Evolutionary conservation across 2,797 vertebrate species (phyloP).

Genomic region (Podarcis lilfordi): DNA sequence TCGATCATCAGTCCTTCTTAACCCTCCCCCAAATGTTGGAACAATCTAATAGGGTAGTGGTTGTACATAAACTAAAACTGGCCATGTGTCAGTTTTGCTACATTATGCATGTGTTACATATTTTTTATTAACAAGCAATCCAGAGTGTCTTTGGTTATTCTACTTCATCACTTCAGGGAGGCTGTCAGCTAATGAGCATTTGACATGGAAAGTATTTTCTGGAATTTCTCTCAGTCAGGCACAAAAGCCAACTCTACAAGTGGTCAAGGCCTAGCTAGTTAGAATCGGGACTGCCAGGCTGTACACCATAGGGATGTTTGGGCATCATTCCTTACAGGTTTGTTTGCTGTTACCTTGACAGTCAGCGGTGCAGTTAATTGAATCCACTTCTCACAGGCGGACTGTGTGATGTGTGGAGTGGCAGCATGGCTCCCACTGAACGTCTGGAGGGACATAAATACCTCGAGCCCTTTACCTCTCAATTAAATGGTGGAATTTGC

Average conservation of each 20-base stretch:
- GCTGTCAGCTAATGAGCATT: not conserved
- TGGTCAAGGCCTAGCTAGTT: rapidly evolving
- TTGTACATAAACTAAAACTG: not conserved
- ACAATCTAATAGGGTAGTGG: not conserved
- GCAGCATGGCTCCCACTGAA: not conserved
- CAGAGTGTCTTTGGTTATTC: not conserved
- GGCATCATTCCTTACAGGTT: rapidly evolving
- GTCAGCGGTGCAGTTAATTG: not conserved
- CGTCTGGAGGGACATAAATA: not conserved
- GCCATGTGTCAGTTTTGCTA: not conserved
- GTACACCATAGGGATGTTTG: not conserved
- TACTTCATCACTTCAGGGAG: not conserved
- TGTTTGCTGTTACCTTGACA: conserved; percentile 12
- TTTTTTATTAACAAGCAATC: not conserved
- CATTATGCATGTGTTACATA: not conserved
- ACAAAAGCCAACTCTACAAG: not conserved
- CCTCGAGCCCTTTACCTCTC: not conserved
- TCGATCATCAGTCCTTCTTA: not conserved
- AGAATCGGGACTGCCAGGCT: conserved; percentile 33
- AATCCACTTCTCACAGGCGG: not conserved
- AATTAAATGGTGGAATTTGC: not conserved
- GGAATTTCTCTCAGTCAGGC: rapidly evolving
- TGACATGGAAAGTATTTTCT: not conserved
- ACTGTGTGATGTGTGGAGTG: not conserved
- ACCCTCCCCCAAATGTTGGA: not conserved